phyloP scores from a whole-genome alignment of 2,797 vertebrate genomes.

The Siniperca undulata region DNA sequence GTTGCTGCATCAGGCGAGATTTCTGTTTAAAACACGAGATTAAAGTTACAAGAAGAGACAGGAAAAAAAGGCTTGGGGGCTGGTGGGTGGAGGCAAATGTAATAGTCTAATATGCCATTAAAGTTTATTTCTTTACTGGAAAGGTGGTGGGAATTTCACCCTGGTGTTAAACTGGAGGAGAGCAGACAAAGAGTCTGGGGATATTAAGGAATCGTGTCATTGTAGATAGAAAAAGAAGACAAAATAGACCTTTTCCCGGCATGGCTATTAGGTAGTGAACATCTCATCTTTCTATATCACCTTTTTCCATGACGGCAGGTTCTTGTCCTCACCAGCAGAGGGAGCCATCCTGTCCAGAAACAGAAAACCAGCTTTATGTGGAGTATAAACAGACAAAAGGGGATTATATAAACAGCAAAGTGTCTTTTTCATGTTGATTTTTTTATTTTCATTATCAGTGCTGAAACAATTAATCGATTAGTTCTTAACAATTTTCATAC shows the following conservation, averaged over 20 bases:
- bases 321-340: conserved; percentile 69
- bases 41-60: conserved; percentile 63
- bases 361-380: background rate
- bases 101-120: conserved; percentile 67
- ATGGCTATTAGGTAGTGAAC: conserved; percentile 56
- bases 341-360: conserved; percentile 49
- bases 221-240: conserved; percentile 48
- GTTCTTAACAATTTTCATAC: background rate
- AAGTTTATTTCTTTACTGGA: conserved; percentile 75
- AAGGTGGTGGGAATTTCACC: conserved; percentile 59
- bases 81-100: conserved; percentile 44
- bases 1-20: conserved; percentile 66
- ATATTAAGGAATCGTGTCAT: conserved; percentile 60
- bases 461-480: background rate
- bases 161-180: conserved; percentile 32
- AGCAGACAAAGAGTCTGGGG: conserved; percentile 63
- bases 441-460: background rate
- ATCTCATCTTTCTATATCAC: conserved; percentile 61
- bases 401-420: background rate
- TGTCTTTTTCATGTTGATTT: background rate
- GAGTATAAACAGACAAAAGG: background rate
- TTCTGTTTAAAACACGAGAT: conserved; percentile 65
- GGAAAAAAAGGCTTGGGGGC: conserved; percentile 7
- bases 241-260: conserved; percentile 67
- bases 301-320: conserved; percentile 22